Evolutionary conservation across 2,113 vertebrate genomes (phyloP).

Genomic region (Passerina amoena): DNA sequence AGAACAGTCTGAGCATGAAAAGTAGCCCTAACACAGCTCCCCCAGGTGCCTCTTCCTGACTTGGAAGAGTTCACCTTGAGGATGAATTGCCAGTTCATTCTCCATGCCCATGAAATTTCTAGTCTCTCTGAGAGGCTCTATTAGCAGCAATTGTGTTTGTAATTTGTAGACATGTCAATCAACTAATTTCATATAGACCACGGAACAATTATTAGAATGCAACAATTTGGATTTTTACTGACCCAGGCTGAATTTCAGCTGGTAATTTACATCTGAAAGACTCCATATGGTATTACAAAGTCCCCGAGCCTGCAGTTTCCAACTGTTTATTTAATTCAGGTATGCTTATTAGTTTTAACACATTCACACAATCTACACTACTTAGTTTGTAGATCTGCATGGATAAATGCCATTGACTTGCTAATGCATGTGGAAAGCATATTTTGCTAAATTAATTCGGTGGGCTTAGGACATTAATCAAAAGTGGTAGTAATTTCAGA

Average conservation of each 20-base stretch:
- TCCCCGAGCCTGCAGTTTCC: neutral
- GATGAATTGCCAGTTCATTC: slow-evolving; percentile 49
- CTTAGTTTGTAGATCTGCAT: neutral
- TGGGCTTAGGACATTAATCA: neutral
- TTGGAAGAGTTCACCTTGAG: slow-evolving; percentile 46
- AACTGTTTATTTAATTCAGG: slow-evolving; percentile 55
- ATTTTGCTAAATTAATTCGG: neutral
- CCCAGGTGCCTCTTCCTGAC: slow-evolving; percentile 22
- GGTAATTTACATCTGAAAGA: slow-evolving; percentile 61
- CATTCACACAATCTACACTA: neutral
- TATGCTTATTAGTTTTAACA: slow-evolving; percentile 34
- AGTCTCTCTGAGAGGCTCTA: slow-evolving; percentile 35
- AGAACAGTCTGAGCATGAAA: slow-evolving; percentile 40
- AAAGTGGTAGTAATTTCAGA: neutral
- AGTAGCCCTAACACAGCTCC: neutral
- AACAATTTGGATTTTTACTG: slow-evolving; percentile 52
- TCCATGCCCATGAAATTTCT: slow-evolving; percentile 19
- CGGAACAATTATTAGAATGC: slow-evolving; percentile 55
- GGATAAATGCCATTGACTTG: neutral
- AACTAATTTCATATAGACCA: slow-evolving; percentile 55
- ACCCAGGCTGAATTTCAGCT: slow-evolving; percentile 57
- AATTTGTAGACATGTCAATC: slow-evolving; percentile 62
- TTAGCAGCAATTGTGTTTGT: slow-evolving; percentile 47
- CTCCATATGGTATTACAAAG: slow-evolving; percentile 47
- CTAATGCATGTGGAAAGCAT: neutral